Conservation (phyloP, 1,140 invertebrate species). For the Nomia melanderi region DNA sequence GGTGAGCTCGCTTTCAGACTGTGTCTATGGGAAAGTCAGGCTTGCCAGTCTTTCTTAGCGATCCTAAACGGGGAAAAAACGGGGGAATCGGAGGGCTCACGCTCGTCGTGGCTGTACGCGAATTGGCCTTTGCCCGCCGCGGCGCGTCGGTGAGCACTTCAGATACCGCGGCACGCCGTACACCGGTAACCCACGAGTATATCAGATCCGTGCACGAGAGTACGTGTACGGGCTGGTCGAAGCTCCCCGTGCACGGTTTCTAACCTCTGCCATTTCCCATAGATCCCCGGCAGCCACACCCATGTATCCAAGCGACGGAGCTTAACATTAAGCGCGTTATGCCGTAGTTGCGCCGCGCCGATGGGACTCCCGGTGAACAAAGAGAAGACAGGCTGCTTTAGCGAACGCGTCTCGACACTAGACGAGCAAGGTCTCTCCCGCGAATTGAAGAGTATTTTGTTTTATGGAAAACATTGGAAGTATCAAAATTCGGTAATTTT, state of each 20-base stretch:
- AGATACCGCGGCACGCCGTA: slow-evolving; percentile 30
- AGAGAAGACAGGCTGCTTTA: slow-evolving; percentile 43
- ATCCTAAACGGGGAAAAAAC: slow-evolving; percentile 30
- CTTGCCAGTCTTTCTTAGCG: slow-evolving; percentile 2
- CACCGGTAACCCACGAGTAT: slow-evolving; percentile 38
- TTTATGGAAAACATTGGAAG: no score
- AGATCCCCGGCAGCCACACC: slow-evolving; percentile 67
- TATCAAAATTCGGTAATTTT: no score
- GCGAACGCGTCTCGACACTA: neutral
- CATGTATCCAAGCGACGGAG: slow-evolving; percentile 48
- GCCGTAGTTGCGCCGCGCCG: slow-evolving; percentile 1
- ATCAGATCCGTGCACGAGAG: slow-evolving; percentile 36
- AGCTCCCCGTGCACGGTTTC: slow-evolving; percentile 49
- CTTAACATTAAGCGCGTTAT: slow-evolving; percentile 58
- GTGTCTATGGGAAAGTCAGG: slow-evolving; percentile 38
- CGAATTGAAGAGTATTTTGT: no score
- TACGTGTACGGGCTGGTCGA: slow-evolving; percentile 23
- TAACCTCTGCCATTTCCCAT: slow-evolving; percentile 73
- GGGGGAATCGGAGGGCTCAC: neutral
- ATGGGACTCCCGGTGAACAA: slow-evolving; percentile 36
- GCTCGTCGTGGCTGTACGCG: slow-evolving; percentile 32
- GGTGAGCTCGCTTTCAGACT: neutral
- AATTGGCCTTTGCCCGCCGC: slow-evolving; percentile 56
- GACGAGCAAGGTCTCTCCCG: neutral
- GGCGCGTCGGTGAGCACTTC: slow-evolving; percentile 18